Evolutionary conservation across 2,113 vertebrate genomes (phyloP).

Genomic region (Semicossyphus pulcher): DNA sequence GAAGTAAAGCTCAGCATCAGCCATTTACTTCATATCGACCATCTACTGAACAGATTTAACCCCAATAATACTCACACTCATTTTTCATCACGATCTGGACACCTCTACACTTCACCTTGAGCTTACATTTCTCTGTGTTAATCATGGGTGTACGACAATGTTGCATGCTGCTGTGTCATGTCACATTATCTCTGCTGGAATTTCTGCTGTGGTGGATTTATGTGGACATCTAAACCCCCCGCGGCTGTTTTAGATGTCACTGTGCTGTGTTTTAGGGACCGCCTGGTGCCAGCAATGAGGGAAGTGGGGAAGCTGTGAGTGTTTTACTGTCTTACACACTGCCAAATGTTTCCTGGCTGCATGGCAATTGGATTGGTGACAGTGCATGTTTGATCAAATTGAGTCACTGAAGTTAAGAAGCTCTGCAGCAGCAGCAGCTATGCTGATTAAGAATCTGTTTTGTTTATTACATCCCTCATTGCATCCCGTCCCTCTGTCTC

Average conservation of each 20-base stretch:
- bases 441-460: neutral
- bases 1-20: neutral
- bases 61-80: neutral
- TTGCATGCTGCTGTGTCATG: constrained; percentile 22
- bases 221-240: constrained; percentile 51
- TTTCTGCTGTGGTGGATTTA: constrained; percentile 25
- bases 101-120: neutral
- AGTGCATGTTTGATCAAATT: constrained; percentile 17
- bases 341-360: constrained; percentile 53
- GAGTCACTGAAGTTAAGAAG: constrained; percentile 1
- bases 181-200: constrained; percentile 11
- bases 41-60: neutral
- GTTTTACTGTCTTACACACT: constrained; percentile 48
- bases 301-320: constrained; percentile 85
- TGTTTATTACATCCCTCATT: constrained; percentile 1
- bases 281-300: constrained; percentile 80
- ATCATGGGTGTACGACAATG: neutral
- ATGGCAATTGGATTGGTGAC: constrained; percentile 42
- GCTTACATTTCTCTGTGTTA: constrained; percentile 5
- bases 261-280: constrained; percentile 83
- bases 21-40: neutral
- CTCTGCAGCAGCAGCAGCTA: constrained; percentile 2
- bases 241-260: constrained; percentile 57
- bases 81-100: neutral
- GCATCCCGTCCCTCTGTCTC: neutral